These are phyloP conservation scores for Alectura lathami DNA, from an alignment of 2,113 vertebrate species.

Conservation along the genomic window DNA sequence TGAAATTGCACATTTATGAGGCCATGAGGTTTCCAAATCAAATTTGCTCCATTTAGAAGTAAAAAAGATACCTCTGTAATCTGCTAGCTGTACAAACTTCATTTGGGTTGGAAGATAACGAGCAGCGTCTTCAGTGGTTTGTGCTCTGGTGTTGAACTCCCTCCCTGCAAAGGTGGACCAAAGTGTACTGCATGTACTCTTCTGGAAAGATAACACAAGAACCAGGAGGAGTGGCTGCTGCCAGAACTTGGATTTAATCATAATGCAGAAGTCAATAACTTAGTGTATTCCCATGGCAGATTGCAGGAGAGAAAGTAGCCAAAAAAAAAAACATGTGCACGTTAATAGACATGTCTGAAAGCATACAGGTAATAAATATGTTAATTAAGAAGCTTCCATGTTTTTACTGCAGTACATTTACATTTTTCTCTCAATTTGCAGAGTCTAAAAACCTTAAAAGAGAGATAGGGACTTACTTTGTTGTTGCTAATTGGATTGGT, in stretches of 20 bases:
- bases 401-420: background rate
- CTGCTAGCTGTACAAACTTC: background rate
- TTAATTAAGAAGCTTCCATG: background rate
- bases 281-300: background rate
- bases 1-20: background rate
- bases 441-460: background rate
- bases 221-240: background rate
- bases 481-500: background rate
- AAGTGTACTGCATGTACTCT: background rate
- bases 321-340: background rate
- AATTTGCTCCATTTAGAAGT: slow-evolving; percentile 24
- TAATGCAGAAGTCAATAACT: background rate
- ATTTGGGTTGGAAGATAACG: background rate
- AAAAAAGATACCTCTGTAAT: background rate
- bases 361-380: background rate
- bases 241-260: background rate
- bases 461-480: background rate
- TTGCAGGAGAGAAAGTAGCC: background rate
- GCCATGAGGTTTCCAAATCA: slow-evolving; percentile 34
- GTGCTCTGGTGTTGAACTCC: background rate
- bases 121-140: background rate
- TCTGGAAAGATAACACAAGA: background rate
- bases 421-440: background rate
- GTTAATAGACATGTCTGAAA: background rate
- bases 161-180: background rate